These are phyloP conservation scores for Scaptodrosophila latifasciaeformis DNA, from an alignment of 2,888 invertebrate species.

Conservation along the genomic window DNA sequence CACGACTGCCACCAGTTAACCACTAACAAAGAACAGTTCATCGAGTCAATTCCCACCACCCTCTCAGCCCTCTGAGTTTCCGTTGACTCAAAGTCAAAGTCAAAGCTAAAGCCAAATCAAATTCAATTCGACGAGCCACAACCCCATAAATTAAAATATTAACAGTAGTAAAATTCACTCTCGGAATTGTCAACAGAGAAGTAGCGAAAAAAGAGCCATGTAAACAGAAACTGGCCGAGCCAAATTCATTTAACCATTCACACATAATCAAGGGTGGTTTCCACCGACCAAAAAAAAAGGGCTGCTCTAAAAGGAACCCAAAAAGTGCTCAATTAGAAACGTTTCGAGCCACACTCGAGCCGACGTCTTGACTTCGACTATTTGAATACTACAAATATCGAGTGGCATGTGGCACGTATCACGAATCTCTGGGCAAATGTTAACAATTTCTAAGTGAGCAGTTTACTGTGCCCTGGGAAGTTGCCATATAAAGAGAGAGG, in stretches of 20 bases:
- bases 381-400: background rate
- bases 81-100: too few species aligned
- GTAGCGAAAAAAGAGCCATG: constrained; percentile 55
- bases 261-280: too few species aligned
- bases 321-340: constrained; percentile 52
- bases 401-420: background rate
- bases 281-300: background rate
- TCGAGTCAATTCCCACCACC: too few species aligned
- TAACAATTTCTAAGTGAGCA: constrained; percentile 62
- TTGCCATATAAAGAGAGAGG: too few species aligned
- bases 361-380: background rate
- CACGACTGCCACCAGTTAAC: too few species aligned
- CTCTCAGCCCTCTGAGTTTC: too few species aligned
- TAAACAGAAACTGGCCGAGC: constrained; percentile 39
- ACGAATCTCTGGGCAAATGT: constrained; percentile 41
- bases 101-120: constrained; percentile 41
- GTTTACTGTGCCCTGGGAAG: constrained; percentile 30
- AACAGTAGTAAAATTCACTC: constrained; percentile 12
- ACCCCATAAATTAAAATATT: constrained; percentile 63
- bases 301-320: too few species aligned
- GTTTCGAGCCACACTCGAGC: constrained; percentile 47
- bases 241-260: background rate
- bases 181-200: constrained; percentile 39
- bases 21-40: too few species aligned
- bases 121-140: constrained; percentile 64